Base-by-base conservation (phyloP, 2,888 invertebrate genomes). In the Abrostola triplasia region DNA sequence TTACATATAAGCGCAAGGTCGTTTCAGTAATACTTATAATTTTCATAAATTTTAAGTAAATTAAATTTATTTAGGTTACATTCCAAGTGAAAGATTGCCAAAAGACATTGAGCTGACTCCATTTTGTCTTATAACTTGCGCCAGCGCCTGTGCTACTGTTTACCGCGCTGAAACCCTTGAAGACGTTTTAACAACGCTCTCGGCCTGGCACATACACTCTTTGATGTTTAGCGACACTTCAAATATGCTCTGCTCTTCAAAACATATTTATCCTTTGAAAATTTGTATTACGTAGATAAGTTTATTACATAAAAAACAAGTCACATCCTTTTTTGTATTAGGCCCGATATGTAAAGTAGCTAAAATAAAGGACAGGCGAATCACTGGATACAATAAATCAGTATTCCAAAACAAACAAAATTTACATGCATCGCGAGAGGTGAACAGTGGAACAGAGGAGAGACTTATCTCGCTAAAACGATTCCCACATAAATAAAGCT, bases 401-500 rank as follows among this genome's bases (percentile, higher is more conserved):
- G 84, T 87, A 88, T 88, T 87, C 87, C 83, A 80, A 87, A 88
- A 87, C 84, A 89, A 87, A 87, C 85, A 87, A 88, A 88, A 91
- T 91, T 86, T 88, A 86, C 90, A 90, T 90, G 88, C 88, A 88
- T 90, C 90, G 88, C 90, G 85, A 90, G 87, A 92, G 86, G 86
- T 89, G 90, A 91, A 90, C 91, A 90, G 87, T 88, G 88, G 84
- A 85, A 86, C 90, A 89, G 86, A 88, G 80, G 84, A 89, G 88
- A 91, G 91, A 92, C 92, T 91, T 94, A 94, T 93, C 92, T 94
- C 88, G 92, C 91, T 89, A 93, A 92, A 94, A 92, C 93, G 94
- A 94, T 94, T 94, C 93, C 94, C 94, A 94, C 94, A 94, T 94
- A 94, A 94, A 94, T 94, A 94, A 94, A 94, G 93, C 93, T 94